Evolutionary conservation across 2,113 vertebrate species (phyloP).

Genomic region (Macquaria australasica): DNA sequence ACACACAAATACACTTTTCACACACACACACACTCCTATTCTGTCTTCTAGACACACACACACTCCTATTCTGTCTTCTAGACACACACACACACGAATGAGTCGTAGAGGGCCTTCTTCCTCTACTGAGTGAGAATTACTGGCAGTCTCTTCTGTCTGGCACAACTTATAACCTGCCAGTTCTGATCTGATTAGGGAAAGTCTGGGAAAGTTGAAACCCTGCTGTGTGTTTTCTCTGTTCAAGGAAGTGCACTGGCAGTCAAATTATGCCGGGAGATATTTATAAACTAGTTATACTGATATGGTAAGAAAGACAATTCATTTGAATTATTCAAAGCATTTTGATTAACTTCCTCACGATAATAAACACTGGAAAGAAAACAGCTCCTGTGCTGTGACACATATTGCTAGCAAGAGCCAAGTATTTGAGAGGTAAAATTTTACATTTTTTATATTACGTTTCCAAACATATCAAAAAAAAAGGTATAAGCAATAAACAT

Average conservation of each 20-base stretch:
- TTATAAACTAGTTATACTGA: conserved; percentile 45
- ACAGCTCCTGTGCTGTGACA: neutral
- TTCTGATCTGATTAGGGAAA: conserved; percentile 52
- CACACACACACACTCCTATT: neutral
- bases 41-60: neutral
- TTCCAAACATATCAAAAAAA: neutral
- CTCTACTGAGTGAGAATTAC: conserved; percentile 9
- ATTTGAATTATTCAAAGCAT: conserved; percentile 60
- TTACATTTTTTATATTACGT: neutral
- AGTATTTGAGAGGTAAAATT: conserved; percentile 8
- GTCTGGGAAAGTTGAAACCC: conserved; percentile 36
- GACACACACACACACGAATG: neutral
- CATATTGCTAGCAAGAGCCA: neutral
- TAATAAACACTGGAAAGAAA: conserved; percentile 22
- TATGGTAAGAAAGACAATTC: conserved; percentile 44
- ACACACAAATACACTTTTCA: neutral
- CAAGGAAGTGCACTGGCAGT: conserved; percentile 30
- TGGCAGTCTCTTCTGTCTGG: conserved; percentile 41
- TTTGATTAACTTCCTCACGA: conserved; percentile 32
- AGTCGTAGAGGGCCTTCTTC: conserved; percentile 1
- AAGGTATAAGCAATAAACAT: neutral
- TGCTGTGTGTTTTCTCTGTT: conserved; percentile 44
- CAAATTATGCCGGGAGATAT: conserved; percentile 44
- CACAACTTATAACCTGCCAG: conserved; percentile 43
- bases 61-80: neutral